Base-by-base conservation (phyloP, 2,113 vertebrate species). In the Zapus hudsonius region DNA sequence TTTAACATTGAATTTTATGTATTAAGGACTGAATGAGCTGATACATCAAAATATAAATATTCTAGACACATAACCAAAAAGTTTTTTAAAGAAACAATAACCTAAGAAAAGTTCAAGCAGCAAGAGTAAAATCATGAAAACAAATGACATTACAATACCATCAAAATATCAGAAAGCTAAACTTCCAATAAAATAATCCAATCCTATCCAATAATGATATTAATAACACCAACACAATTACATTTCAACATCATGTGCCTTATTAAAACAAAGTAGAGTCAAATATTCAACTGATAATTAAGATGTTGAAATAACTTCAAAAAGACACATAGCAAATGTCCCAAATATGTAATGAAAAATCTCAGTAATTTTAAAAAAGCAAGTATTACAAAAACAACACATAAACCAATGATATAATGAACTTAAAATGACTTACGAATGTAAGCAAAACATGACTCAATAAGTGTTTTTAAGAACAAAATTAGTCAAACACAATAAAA, bases 11-110 rank as follows among this genome's bases (percentile, higher is more conserved):
- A 25, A 2, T 63, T 90, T 86, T 61, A 52, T 52, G 83, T 81
- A 78, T 84, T 91, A 80, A 89, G 67, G 31, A 20, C 5, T 29
- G 38, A 27, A 85, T 83, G 23, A 95, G 84, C 78, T 13, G 7
- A 67, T 52, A 93, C 19, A 90, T 89, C 69, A 87, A 94, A 79
- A 31, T 88, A 93, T 83, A 83, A 89, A 84, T 20, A 84, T 93
- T 44, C 55, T 81, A 61, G 73, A 78, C 23, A 67, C 7, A 86
- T 25, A 47, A 63, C n/a, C 42, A 29, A 94, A n/a, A 17, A 16
- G 36, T 40, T 79, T 66, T 78, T 75, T 52, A 81, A 83, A 63
- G 33, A 40, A 89, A 22, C 23, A 59, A 11, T 52, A 92, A 85
- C 74, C 88, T 52, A 86, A 76, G 38, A 91, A 81, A 95, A 94